These are phyloP conservation scores for Sanderia malayensis DNA, from an alignment of 30 jellyfish, hydroid and myxozoan species.

Conservation along the genomic window DNA sequence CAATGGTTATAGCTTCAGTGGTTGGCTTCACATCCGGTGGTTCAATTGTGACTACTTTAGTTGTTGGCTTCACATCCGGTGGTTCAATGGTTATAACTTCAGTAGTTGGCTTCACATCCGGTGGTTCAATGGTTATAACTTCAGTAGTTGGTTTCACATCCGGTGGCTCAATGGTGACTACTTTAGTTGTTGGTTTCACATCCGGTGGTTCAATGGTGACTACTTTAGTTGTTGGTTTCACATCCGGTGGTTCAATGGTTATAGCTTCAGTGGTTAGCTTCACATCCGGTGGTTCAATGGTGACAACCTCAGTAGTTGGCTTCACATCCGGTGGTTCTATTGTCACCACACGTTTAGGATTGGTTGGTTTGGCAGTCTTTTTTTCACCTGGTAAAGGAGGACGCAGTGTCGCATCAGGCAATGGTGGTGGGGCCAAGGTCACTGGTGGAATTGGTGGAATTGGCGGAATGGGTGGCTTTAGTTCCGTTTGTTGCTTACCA, in stretches of 20 bases:
- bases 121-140: neutral
- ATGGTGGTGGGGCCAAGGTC: neutral
- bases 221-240: too few relatives aligned
- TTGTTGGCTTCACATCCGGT: too few relatives aligned
- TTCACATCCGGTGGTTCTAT: neutral
- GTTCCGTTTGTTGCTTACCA: too few relatives aligned
- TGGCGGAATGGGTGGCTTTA: conserved; percentile 1
- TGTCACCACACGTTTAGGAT: neutral
- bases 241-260: neutral
- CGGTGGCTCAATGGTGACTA: neutral
- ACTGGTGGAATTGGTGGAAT: neutral
- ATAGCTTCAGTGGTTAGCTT: neutral
- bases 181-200: too few relatives aligned
- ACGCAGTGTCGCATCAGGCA: neutral
- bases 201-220: too few relatives aligned
- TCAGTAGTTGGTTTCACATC: neutral
- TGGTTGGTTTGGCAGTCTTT: neutral
- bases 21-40: neutral
- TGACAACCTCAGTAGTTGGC: neutral
- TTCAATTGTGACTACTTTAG: too few relatives aligned
- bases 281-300: neutral
- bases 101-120: too few relatives aligned
- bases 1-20: neutral
- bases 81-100: too few relatives aligned
- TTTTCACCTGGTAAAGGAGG: neutral